Base-by-base conservation (phyloP, 2,888 invertebrate genomes). In the Habroteleia sp. region DNA sequence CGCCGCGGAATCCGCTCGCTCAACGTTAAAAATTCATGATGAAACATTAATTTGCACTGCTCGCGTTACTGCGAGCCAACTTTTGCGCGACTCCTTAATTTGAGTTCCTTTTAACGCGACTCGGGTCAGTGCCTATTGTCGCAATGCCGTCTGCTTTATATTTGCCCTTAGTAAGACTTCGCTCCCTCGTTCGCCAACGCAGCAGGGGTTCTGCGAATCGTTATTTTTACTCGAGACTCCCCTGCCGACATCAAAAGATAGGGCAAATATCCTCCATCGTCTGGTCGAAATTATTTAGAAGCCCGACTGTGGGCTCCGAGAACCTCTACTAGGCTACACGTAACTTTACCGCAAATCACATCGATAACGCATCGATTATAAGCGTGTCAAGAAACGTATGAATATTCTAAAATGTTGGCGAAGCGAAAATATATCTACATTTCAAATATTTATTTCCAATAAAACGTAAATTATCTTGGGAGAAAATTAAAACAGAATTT, bases 231-330 rank as follows among this genome's bases (percentile, higher is more conserved):
- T 68, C 68, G 58, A 72, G 72, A 76, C 77, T 75, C 74, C 79
- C 76, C 77, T 78, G 66, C 73, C 74, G 31, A 74, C 76, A 39
- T 76, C 60, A 74, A 69, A 73, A 66, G 78, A 74, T 69, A 68
- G 74, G 76, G 78, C 77, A 72, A 76, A 76, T 66, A 79, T 76
- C 65, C 73, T 58, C 48, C 73, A 60, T 66, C 77, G 74, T 77
- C 74, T 69, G 62, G 56, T 62, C 81, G 79, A 82, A 84, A 84
- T 83, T 82, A 83, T 83, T 83, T 79, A 83, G 81, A 76, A 78
- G 79, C 69, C 77, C 72, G 79, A 82, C 77, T 78, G 77, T 58
- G 46, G 29, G 37, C 35, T 41, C 31, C 10, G 48, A 11, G 39
- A 48, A 48, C 27, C 31, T 8, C 39, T 50, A 31, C 52, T 44